Percentiles rank a stretch among this genome's conserved stretches.
These are phyloP conservation scores for Mionectes olivaceus DNA, from an alignment of 2,797 vertebrate genomes.

Conservation along the genomic window DNA sequence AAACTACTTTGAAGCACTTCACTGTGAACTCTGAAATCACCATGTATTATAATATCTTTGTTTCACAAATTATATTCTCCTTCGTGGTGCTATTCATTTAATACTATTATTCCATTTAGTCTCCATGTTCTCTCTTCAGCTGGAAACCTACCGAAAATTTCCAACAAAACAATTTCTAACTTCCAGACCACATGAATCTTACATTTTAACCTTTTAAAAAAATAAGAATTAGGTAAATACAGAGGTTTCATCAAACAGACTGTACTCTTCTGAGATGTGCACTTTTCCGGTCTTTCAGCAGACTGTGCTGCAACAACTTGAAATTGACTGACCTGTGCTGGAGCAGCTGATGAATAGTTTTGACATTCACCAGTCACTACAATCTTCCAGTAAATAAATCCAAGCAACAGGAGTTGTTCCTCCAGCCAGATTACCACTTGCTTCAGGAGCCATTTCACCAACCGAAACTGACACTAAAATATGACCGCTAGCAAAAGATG, in stretches of 20 bases:
- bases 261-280: accelerated
- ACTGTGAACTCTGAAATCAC: neutral
- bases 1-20: neutral
- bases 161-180: neutral
- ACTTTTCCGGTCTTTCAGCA: neutral
- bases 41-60: neutral
- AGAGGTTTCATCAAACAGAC: neutral
- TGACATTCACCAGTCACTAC: neutral
- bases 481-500: neutral
- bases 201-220: neutral
- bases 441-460: neutral
- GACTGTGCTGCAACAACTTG: neutral
- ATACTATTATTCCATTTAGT: neutral
- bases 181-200: neutral
- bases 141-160: neutral
- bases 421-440: neutral
- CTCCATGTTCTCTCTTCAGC: neutral
- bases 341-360: neutral
- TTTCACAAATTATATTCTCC: neutral
- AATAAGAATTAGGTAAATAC: neutral
- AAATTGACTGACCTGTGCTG: neutral
- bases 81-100: neutral
- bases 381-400: neutral
- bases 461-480: neutral
- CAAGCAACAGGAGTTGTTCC: neutral